Evolutionary conservation across 2,797 vertebrate genomes (phyloP), one percentile per base, ranked within the genome.

Genomic region (Lycodopsis pacificus): DNA sequence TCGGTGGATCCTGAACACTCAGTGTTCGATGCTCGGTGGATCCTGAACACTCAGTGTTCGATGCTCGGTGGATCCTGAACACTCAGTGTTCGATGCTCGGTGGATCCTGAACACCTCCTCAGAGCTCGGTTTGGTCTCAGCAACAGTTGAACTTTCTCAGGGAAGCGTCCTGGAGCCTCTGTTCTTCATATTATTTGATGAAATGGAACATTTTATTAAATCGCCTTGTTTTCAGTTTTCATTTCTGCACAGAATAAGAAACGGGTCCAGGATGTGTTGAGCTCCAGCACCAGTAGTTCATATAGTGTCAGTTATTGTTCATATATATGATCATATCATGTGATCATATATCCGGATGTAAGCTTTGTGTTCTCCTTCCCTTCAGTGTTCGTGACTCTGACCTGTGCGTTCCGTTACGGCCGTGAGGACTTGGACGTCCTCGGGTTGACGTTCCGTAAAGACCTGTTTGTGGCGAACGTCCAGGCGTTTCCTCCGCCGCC

Each of bases 401-500:
- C 97, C n/a, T 99, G 97, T 66, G 97, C 98, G 2, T 99, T 99
- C 91, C 97, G 98, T 57, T 99, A 99, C 0, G 97, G 98, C 40
- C 97, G 98, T 0, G 98, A 99, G 91, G 98, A 99, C 83, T 82
- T 99, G 91, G 98, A 99, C 1, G 98, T 99, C 69, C 93, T 99
- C 64, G 97, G 97, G 0, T 80, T 99, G 92, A 98, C 98, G 0
- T 99, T 99, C 65, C 92, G 97, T 67, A 99, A 99, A 91, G 97
- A 98, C 76, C 95, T 99, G 65, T 98, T 98, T 0, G 96, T 97
- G 79, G 95, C 96, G 65, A 98, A 97, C 4, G 89, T 96, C 51
- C 97, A 98, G 91, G 96, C 96, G 6, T 98, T 99, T 75, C 98
- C 97, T 0, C 97, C 97, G 0, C 69, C 95, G 22, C 93, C 96